Evolutionary conservation across 2,113 vertebrate genomes (phyloP).

Genomic region (Indri indri): DNA sequence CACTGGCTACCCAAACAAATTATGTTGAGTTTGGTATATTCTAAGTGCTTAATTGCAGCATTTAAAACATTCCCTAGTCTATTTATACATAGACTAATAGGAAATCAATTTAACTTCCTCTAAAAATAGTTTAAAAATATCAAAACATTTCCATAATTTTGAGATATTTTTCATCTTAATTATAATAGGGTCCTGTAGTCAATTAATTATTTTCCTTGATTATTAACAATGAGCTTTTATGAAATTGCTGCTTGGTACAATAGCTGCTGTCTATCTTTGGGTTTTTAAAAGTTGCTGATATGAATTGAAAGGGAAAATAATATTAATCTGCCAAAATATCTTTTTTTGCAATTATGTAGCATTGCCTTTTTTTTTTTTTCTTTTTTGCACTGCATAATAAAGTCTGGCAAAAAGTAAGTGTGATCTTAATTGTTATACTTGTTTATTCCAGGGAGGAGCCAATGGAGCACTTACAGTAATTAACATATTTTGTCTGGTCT

Average conservation of each 20-base stretch:
- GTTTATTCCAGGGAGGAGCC: conserved; percentile 83
- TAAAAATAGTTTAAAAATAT: conserved; percentile 16
- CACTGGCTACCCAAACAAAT: not conserved
- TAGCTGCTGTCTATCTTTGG: conserved; percentile 14
- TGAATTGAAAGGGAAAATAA: conserved; percentile 66
- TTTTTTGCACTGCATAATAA: conserved; percentile 64
- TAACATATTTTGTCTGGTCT: conserved; percentile 86
- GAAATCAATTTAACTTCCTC: conserved; percentile 56
- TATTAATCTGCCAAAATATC: not conserved
- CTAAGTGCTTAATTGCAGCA: not conserved
- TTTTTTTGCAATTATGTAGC: conserved; percentile 50
- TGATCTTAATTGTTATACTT: conserved; percentile 82
- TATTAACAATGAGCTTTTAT: conserved; percentile 51
- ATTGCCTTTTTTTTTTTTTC: not conserved
- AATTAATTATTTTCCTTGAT: conserved; percentile 62
- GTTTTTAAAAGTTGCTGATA: conserved; percentile 47
- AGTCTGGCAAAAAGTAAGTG: conserved; percentile 79
- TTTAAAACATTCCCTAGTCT: conserved; percentile 9
- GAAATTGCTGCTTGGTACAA: conserved; percentile 9
- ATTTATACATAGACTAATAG: conserved; percentile 2
- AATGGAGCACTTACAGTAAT: conserved; percentile 84
- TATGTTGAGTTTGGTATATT: not conserved
- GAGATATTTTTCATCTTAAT: conserved; percentile 61
- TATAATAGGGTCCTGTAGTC: conserved; percentile 35
- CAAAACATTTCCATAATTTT: conserved; percentile 60